Evolutionary conservation across 2,888 invertebrate species (phyloP), one percentile per base, ranked within the genome.

Genomic region (Nymphalis c-album): DNA sequence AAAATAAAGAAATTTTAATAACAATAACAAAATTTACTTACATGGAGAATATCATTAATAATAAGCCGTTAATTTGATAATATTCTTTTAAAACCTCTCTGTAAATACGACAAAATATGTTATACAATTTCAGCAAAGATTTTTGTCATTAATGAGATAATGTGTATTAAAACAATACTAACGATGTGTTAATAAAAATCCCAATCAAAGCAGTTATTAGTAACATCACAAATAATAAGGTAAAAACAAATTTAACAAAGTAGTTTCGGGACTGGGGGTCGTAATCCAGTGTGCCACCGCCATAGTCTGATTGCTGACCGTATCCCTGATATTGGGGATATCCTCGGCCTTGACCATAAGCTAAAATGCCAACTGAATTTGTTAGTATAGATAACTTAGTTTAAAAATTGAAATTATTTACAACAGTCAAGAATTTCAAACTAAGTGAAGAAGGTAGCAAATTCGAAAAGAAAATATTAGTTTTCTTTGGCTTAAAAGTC

Each of bases 231-330:
- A 75, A 51, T n/a, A 77, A 50, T 26, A 77, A 68, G 1, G 59
- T 64, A 16, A 77, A 72, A 7, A 78, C 77, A 31, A 72, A 67
- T 58, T 66, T 72, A 18, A 78, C 71, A 22, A 77, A 79, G 40
- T 63, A 51, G 64, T 82, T 83, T n/a, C 83, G 72, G 0, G 76
- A 64, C 0, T 67, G 45, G 7, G 81, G 83, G 10, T 79, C 74
- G 53, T 84, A 81, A 8, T 69, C 48, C 1, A 82, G 50, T 0
- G 73, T 71, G 2, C 31, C 55, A 17, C 31, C n/a, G 3, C 48
- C 67, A 20, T 51, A 47, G n/a, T 60, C 13, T n/a, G 59, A 53
- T 1, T 50, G 18, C 18, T 26, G 55, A 55, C 35, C 58, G 13
- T 58, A 40, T 10, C 31, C 31, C 8, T 22, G 10, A 17, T 5